These are phyloP conservation scores for Onychostoma macrolepis DNA, from an alignment of 2,113 vertebrate species.

Conservation along the genomic window DNA sequence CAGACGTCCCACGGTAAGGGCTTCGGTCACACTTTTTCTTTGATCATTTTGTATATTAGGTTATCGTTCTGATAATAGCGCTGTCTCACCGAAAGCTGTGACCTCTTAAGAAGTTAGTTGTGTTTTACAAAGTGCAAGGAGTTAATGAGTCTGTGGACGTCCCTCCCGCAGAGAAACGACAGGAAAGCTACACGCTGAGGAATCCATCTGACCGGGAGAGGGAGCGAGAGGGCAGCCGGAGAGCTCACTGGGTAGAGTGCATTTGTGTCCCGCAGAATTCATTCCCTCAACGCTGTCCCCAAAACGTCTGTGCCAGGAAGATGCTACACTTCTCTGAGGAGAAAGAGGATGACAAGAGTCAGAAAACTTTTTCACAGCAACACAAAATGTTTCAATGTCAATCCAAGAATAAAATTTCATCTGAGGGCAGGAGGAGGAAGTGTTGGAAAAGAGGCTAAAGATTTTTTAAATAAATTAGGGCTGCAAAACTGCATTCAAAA, in stretches of 20 bases:
- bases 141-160: constrained; percentile 65
- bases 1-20: background rate
- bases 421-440: background rate
- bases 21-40: background rate
- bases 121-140: constrained; percentile 77
- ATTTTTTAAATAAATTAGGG: no score
- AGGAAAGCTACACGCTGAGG: background rate
- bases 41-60: background rate
- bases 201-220: background rate
- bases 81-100: background rate
- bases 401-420: background rate
- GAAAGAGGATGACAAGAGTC: background rate
- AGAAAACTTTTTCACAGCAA: background rate
- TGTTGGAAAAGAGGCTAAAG: background rate
- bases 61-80: background rate
- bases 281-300: constrained; percentile 56
- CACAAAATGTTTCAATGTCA: background rate
- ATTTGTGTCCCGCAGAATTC: constrained; percentile 63
- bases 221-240: constrained; percentile 61
- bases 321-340: constrained; percentile 76
- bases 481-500: no score
- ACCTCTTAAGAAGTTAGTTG: constrained; percentile 67
- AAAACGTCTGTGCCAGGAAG: background rate
- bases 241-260: constrained; percentile 64
- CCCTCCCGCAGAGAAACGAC: constrained; percentile 43